phyloP scores from a whole-genome alignment of 37 sponge, comb jelly and placozoan genomes.

The Cliona cf. orientalis region DNA sequence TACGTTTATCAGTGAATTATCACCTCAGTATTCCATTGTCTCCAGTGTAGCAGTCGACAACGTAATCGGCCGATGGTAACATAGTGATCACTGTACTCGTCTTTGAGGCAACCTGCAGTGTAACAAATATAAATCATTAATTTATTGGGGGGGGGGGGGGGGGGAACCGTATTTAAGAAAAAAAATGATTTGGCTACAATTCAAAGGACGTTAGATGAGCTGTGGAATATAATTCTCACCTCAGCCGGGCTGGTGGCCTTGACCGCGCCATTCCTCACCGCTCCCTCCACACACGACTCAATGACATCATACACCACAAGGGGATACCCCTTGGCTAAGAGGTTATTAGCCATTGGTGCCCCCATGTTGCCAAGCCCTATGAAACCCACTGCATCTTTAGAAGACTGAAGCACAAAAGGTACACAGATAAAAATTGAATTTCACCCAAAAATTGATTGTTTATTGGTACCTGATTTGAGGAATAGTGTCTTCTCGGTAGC shows the following conservation, averaged over 20 bases:
- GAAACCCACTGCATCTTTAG: conserved; percentile 78
- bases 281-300: conserved; percentile 36
- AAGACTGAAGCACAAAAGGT: no score
- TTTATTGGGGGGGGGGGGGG: no score
- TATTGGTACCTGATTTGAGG: no score
- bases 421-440: no score
- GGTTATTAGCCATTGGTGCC: conserved; percentile 90
- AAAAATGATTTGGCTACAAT: not conserved
- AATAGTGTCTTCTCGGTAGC: no score
- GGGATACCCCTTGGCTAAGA: conserved; percentile 71
- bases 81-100: conserved; percentile 86
- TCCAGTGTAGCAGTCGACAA: conserved; percentile 78
- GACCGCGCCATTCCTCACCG: conserved; percentile 69
- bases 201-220: conserved; percentile 65
- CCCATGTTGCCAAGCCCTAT: conserved; percentile 99
- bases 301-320: conserved; percentile 86
- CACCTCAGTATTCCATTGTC: conserved; percentile 73
- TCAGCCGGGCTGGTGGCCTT: conserved; percentile 66
- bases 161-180: not conserved
- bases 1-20: no score
- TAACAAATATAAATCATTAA: no score
- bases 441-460: no score
- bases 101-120: conserved; percentile 40
- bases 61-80: conserved; percentile 73
- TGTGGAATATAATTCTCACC: conserved; percentile 38